phyloP scores from a whole-genome alignment of 64 coral and sea anemone species.

The Acropora yongei region DNA sequence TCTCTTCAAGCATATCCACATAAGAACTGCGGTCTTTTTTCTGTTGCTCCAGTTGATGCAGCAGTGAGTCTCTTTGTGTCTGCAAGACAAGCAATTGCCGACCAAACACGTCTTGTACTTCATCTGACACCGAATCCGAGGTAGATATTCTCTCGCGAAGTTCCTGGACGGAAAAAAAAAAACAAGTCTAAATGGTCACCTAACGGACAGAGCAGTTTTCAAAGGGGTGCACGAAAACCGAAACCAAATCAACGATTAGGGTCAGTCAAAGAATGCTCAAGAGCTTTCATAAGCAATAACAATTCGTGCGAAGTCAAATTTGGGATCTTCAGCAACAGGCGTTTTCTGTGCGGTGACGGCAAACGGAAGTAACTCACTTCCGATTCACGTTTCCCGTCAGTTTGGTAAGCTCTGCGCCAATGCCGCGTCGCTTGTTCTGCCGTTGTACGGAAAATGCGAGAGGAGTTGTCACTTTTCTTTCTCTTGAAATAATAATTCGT shows the following conservation, averaged over 20 bases:
- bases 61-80: conserved; percentile 84
- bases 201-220: background rate
- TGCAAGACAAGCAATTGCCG: conserved; percentile 86
- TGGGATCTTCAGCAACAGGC: too few relatives aligned
- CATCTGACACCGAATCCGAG: conserved; percentile 88
- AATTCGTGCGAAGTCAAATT: too few relatives aligned
- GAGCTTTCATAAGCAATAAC: too few relatives aligned
- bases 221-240: background rate
- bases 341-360: too few relatives aligned
- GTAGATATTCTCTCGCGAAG: conserved; percentile 91
- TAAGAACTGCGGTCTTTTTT: conserved; percentile 91
- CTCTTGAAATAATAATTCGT: too few relatives aligned
- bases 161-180: conserved; percentile 51
- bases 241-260: background rate
- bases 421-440: too few relatives aligned
- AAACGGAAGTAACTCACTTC: too few relatives aligned
- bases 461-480: too few relatives aligned
- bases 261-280: too few relatives aligned
- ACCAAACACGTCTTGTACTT: conserved; percentile 95
- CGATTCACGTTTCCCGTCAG: too few relatives aligned
- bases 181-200: background rate
- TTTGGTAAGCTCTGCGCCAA: too few relatives aligned
- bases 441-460: too few relatives aligned
- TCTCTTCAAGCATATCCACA: conserved; percentile 93
- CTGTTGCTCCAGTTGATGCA: conserved; percentile 92